Base-by-base conservation (phyloP, 2,888 invertebrate species). In the Tachina fera region DNA sequence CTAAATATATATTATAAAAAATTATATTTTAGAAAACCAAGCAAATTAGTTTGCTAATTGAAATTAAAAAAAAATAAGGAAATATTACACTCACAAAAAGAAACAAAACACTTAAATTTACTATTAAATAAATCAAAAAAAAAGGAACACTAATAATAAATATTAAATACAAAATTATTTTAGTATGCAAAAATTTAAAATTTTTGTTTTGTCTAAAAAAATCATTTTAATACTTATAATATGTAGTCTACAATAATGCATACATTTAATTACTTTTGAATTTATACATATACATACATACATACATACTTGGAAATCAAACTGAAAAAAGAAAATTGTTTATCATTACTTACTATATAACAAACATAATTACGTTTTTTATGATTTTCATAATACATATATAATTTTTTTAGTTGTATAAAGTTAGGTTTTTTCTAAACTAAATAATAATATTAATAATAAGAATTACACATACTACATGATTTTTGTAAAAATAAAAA, bases 371-470 rank as follows among this genome's bases (percentile, higher is more conserved):
- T 63, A 56, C 51, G 14, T 76, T 81, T 74, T 53, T 75, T 82
- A 16, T 70, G 31, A 70, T 75, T 70, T 82, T 51, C 49, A 75
- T 70, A 58, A 22, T 61, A 53, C 51, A 79, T 31, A 31, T 31
- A 31, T 31, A 31, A 3, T 75, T 78, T 78, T 49, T 83, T 86
- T 86, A 83, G 83, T 83, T 86, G 86, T 86, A 86, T 83, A 86
- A 86, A 86, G 86, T 80, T 86, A 86, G 79, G 86, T 80, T 86
- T 85, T 84, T 68, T 84, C 79, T 83, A 82, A 78, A 82, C 65
- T 75, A 78, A 79, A 72, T 71, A 76, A 51, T 67, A 71, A 16
- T 53, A 67, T 41, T 67, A 77, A 77, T 63, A 70, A 31, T 79
- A 72, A 72, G 77, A 67, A 61, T n/a, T 67, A 63, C 56, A 77